Evolutionary conservation across 2,888 invertebrate genomes (phyloP).

Genomic region (Philopedon plagiatum): DNA sequence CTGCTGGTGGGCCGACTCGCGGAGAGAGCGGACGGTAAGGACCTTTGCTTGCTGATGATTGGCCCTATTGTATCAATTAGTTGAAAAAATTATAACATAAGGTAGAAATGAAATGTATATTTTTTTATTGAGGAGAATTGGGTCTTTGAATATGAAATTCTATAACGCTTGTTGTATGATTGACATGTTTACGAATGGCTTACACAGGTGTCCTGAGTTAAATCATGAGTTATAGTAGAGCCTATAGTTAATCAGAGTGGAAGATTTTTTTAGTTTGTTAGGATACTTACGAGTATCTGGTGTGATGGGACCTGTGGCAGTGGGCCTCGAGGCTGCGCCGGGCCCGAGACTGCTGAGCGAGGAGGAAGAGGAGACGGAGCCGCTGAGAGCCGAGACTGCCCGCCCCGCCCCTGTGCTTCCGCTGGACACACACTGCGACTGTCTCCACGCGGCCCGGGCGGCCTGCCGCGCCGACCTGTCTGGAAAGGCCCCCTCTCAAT

Average conservation of each 20-base stretch:
- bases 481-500: conserved; percentile 76
- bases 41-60: conserved; percentile 81
- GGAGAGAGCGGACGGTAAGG: conserved; percentile 81
- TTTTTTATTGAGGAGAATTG: too few species aligned
- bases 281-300: conserved; percentile 78
- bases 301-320: conserved; percentile 78
- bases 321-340: conserved; percentile 70
- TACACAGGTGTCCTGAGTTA: too few species aligned
- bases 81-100: too few species aligned
- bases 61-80: conserved; percentile 72
- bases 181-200: too few species aligned
- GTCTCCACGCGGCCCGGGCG: conserved; percentile 88
- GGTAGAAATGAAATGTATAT: too few species aligned
- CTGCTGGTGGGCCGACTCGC: conserved; percentile 74
- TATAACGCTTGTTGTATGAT: too few species aligned
- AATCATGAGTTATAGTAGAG: background rate
- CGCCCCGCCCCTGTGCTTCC: conserved; percentile 61
- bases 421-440: conserved; percentile 87
- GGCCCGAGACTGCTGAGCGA: conserved; percentile 76
- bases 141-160: too few species aligned
- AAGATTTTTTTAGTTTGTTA: background rate
- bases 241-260: background rate
- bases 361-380: conserved; percentile 80
- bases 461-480: conserved; percentile 91
- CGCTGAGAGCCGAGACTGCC: conserved; percentile 87